A percentile compares a stretch with the other conserved stretches of the same genome.
These are phyloP conservation scores for Istiophorus platypterus DNA, from an alignment of 2,113 vertebrate species.

Conservation along the genomic window DNA sequence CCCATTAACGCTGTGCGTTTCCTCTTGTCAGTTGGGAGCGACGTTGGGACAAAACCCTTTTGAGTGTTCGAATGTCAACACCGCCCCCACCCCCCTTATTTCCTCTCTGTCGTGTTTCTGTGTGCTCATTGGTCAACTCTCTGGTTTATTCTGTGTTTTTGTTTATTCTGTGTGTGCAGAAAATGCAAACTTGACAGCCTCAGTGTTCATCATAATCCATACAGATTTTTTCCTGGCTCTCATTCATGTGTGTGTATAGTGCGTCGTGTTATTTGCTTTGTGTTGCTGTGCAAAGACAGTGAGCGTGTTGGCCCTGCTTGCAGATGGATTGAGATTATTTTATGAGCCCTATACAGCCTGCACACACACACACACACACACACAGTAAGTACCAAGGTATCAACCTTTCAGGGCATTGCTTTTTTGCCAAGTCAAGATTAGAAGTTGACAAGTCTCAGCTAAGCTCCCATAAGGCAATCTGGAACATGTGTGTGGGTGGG, in stretches of 20 bases:
- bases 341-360: background rate
- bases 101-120: background rate
- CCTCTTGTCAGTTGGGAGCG: constrained; percentile 53
- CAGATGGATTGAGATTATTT: constrained; percentile 39
- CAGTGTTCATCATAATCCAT: constrained; percentile 19
- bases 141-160: background rate
- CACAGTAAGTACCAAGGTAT: background rate
- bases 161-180: background rate
- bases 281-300: constrained; percentile 19
- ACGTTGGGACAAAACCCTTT: constrained; percentile 53
- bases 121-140: background rate
- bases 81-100: constrained; percentile 44
- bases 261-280: constrained; percentile 13
- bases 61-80: constrained; percentile 70
- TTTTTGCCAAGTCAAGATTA: constrained; percentile 55
- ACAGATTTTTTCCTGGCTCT: constrained; percentile 27
- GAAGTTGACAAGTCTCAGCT: constrained; percentile 33
- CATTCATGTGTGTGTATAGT: constrained; percentile 22
- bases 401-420: background rate
- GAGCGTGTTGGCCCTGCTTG: constrained; percentile 4
- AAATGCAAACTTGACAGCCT: background rate
- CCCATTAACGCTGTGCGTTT: constrained; percentile 47
- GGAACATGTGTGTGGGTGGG: background rate
- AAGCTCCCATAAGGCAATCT: constrained; percentile 1
- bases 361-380: background rate